phyloP scores from a whole-genome alignment of 2,797 vertebrate species.

The Pangasius sanitwongsei region DNA sequence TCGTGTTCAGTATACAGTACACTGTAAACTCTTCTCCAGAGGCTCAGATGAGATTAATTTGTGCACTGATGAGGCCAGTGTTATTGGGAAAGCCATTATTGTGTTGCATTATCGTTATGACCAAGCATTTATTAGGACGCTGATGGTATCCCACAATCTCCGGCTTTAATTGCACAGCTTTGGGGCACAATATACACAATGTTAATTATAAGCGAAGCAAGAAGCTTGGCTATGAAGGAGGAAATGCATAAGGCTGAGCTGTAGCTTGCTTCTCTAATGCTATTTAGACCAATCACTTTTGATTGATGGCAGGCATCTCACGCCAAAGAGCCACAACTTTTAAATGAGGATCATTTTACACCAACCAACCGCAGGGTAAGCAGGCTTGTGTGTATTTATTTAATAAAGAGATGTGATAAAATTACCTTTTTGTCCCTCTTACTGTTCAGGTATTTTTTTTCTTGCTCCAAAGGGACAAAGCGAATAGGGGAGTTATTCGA shows the following conservation, averaged over 20 bases:
- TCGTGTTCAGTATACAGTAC: background rate
- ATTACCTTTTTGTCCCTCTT: slow-evolving; percentile 41
- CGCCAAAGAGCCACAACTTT: slow-evolving; percentile 53
- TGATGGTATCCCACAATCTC: slow-evolving; percentile 55
- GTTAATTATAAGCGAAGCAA: slow-evolving; percentile 57
- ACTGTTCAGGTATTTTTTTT: slow-evolving; percentile 36
- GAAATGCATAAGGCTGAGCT: slow-evolving; percentile 48
- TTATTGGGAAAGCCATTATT: slow-evolving; percentile 46
- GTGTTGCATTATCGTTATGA: slow-evolving; percentile 58
- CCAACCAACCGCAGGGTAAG: slow-evolving; percentile 52
- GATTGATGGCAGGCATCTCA: slow-evolving; percentile 59
- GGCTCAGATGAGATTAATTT: slow-evolving; percentile 38
- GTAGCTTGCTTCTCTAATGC: slow-evolving; percentile 51
- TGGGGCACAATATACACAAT: slow-evolving; percentile 61
- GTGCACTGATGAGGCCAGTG: slow-evolving; percentile 26
- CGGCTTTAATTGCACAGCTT: slow-evolving; percentile 62
- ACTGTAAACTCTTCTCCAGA: slow-evolving; percentile 28
- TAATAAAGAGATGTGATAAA: slow-evolving; percentile 52
- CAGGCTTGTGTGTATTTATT: slow-evolving; percentile 57
- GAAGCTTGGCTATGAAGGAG: slow-evolving; percentile 40
- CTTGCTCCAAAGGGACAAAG: background rate
- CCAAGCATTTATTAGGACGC: slow-evolving; percentile 58
- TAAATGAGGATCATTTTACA: slow-evolving; percentile 62
- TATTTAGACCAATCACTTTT: slow-evolving; percentile 63
- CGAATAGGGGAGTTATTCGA: background rate